Percentiles rank a stretch among this genome's conserved stretches.
phyloP scores from a whole-genome alignment of 2,113 vertebrate species.

The Progne subis region DNA sequence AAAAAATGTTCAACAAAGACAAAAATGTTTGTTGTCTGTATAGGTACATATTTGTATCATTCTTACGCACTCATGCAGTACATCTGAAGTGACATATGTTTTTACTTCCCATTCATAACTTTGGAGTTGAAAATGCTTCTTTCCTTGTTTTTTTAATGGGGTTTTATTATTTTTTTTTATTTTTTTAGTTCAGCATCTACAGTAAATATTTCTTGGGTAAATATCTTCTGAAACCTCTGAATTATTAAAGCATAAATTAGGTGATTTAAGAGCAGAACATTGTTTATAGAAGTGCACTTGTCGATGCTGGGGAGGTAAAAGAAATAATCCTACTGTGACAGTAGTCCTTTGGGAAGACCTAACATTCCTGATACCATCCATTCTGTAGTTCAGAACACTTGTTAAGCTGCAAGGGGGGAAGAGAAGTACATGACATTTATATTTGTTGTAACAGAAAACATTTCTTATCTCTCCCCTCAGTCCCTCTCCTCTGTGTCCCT shows the following conservation, averaged over 20 bases:
- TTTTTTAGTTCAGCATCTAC: neutral
- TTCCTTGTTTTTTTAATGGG: neutral
- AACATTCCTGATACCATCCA: conserved; percentile 30
- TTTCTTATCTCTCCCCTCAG: conserved; percentile 58
- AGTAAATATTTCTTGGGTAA: neutral
- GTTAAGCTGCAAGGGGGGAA: conserved; percentile 34
- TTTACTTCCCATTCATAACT: neutral
- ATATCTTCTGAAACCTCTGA: neutral
- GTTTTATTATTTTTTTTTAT: neutral
- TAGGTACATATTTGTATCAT: neutral
- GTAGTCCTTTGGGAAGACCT: neutral
- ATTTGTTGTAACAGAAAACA: conserved; percentile 49
- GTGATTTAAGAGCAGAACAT: neutral
- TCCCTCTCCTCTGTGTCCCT: neutral
- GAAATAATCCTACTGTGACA: neutral
- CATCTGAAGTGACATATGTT: neutral
- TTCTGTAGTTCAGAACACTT: conserved; percentile 47
- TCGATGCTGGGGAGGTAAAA: neutral
- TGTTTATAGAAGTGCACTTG: neutral
- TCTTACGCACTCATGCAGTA: neutral
- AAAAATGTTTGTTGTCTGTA: neutral
- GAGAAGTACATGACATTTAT: conserved; percentile 51
- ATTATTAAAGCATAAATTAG: conserved; percentile 20
- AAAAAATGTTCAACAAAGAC: neutral
- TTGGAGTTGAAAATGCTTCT: neutral